Evolutionary conservation across 2,888 invertebrate species (phyloP), one percentile per base, ranked within the genome.

Genomic region (Oxytorus armatus): DNA sequence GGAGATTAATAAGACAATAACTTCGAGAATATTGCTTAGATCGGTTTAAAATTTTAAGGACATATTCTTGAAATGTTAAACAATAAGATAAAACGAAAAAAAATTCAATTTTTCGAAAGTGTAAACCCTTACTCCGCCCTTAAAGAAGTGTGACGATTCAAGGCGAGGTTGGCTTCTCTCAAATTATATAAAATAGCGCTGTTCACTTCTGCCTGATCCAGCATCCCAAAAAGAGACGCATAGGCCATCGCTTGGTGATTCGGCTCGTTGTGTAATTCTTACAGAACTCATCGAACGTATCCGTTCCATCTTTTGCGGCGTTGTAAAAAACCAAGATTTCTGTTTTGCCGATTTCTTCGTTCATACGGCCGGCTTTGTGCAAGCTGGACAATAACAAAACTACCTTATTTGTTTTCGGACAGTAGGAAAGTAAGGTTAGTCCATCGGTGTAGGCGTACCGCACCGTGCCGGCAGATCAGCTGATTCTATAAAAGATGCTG

Each of bases 341-440:
- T 16, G 72, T 61, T 23, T 61, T 61, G 16, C 55, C 57, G n/a
- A 44, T 55, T 21, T 66, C n/a, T 47, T 68, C 59, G 14, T 59
- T 11, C 1, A 59, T 39, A 51, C 29, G 25, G n/a, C 65, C 66
- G 18, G 70, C 33, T 33, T 70, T 63, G 23, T 81, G 81, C 16
- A 70, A 57, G 21, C 42, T 72, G 23, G 78, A 80, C n/a, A 80
- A 53, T 42, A 80, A 8, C n/a, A 78, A 47, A 63, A 78, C 68
- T 10, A 80, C 53, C 47, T 76, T 73, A 33, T 79, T 82, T 68
- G 10, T 66, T 61, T 75, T 75, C 18, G 68, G 80, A 39, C 63
- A 86, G 82, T 79, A 90, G 82, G 87, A 90, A 0, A 88, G 72
- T 10, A 90, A 76, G 1, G 89, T 89, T 39, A 87, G 76, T 18